These are phyloP conservation scores for Rutpela maculata DNA, from an alignment of 2,888 invertebrate species.

Conservation along the genomic window DNA sequence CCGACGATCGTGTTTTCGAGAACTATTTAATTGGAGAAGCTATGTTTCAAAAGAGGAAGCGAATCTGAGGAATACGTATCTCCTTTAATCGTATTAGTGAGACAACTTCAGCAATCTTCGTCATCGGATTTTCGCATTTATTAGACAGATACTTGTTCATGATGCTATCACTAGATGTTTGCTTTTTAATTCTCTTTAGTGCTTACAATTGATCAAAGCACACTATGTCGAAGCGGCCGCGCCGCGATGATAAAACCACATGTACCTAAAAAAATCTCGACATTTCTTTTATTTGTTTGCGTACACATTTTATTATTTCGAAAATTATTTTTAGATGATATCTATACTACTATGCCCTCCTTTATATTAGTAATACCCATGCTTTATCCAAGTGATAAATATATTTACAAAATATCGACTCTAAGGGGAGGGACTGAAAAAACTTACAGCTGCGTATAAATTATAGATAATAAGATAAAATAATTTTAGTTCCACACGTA, in stretches of 20 bases:
- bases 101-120: no score
- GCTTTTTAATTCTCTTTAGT: neutral
- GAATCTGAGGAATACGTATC: no score
- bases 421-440: slow-evolving; percentile 16
- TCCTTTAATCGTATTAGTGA: no score
- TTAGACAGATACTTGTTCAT: no score
- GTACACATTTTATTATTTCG: neutral
- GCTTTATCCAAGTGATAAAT: slow-evolving; percentile 20
- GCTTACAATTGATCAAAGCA: neutral
- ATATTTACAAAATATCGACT: slow-evolving; percentile 1
- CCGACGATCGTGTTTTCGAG: no score
- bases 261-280: neutral
- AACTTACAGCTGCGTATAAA: slow-evolving; percentile 22
- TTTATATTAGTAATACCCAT: neutral
- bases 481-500: slow-evolving; percentile 19
- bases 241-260: neutral
- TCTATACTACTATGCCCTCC: neutral
- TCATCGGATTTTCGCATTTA: no score
- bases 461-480: slow-evolving; percentile 22
- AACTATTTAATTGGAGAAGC: no score
- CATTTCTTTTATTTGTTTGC: neutral
- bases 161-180: neutral
- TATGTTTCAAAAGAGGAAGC: no score
- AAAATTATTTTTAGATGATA: neutral
- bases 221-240: neutral